A percentile compares a stretch with the other conserved stretches of the same genome.
Conservation (phyloP, 2,888 invertebrate species). For the Pteria penguin region DNA sequence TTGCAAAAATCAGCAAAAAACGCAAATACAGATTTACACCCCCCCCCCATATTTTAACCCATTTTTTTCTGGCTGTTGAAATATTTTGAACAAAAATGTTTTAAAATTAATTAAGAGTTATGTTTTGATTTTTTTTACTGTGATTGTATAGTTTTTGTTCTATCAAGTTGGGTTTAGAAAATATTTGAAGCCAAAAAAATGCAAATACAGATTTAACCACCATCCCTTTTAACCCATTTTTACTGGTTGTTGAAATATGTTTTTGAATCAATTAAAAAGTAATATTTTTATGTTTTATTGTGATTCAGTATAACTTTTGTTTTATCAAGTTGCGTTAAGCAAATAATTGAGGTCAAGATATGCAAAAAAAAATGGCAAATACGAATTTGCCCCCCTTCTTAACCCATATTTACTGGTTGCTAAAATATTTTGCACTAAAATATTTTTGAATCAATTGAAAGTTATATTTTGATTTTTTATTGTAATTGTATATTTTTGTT, state of each 20-base stretch:
- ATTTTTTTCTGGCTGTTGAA: not conserved
- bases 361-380: not conserved
- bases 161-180: not conserved
- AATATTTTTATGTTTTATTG: too few species aligned
- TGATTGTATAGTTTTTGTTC: not conserved
- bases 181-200: not conserved
- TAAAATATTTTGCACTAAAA: not conserved
- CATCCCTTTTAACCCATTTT: too few species aligned
- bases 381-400: not conserved
- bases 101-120: not conserved
- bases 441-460: not conserved
- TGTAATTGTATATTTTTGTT: too few species aligned
- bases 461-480: not conserved
- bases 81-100: not conserved
- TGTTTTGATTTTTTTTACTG: not conserved
- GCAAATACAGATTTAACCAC: not conserved
- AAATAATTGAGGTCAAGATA: too few species aligned
- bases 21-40: not conserved
- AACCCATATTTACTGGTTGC: not conserved
- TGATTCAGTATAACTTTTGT: too few species aligned
- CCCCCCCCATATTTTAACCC: too few species aligned
- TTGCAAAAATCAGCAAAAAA: not conserved
- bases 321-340: too few species aligned
- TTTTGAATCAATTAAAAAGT: not conserved
- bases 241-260: not conserved